These are phyloP conservation scores for Palloptera scutellata DNA, from an alignment of 2,888 invertebrate genomes.

Conservation along the genomic window DNA sequence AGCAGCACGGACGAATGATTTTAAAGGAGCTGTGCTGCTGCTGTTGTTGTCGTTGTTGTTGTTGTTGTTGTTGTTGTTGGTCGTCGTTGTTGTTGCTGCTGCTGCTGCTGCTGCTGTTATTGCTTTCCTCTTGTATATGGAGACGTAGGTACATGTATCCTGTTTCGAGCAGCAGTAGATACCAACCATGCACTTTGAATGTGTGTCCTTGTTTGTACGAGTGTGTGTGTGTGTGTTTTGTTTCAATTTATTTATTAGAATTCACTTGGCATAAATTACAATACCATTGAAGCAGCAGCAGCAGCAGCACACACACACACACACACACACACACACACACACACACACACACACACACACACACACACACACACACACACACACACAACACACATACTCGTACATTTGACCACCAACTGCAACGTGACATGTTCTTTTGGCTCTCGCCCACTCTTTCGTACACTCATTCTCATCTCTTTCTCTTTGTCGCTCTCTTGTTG, in stretches of 20 bases:
- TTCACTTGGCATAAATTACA: slow-evolving; percentile 35
- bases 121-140: not conserved
- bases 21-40: not conserved
- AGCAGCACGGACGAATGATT: no score
- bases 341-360: slow-evolving; percentile 2
- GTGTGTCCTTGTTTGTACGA: slow-evolving; percentile 1
- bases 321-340: slow-evolving; percentile 10
- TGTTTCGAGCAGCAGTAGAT: not conserved
- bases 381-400: no score
- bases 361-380: slow-evolving; percentile 10
- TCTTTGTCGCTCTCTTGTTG: not conserved
- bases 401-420: not conserved
- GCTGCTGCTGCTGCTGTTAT: not conserved
- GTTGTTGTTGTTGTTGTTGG: not conserved
- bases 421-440: no score
- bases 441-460: no score
- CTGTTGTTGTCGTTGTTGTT: not conserved
- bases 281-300: not conserved
- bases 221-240: slow-evolving; percentile 24
- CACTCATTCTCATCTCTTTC: not conserved
- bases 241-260: slow-evolving; percentile 33
- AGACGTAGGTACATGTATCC: not conserved
- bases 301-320: not conserved
- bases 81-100: not conserved
- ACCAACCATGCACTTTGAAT: slow-evolving; percentile 4